Percentiles rank a stretch among this genome's conserved stretches.
phyloP scores from a whole-genome alignment of 2,797 vertebrate species.

The Natrix natrix region DNA sequence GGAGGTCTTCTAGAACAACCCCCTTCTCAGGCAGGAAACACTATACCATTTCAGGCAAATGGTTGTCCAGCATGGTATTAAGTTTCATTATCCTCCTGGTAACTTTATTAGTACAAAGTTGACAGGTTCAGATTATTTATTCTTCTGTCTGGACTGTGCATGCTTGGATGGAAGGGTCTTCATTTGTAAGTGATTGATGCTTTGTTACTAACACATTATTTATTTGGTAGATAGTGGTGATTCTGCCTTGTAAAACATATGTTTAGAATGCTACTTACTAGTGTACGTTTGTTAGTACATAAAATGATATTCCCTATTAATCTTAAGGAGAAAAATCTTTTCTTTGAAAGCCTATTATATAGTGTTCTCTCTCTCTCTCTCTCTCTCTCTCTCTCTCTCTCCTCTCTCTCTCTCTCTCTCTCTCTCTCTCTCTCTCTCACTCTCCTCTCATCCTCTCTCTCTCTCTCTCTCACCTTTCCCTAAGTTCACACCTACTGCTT shows the following conservation, averaged over 20 bases:
- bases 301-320: conserved; percentile 12
- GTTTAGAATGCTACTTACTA: not conserved
- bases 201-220: not conserved
- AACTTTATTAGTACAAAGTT: not conserved
- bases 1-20: too few relatives aligned
- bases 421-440: too few relatives aligned
- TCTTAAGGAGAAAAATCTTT: not conserved
- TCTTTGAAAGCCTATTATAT: not conserved
- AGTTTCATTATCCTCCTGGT: too few relatives aligned
- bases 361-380: too few relatives aligned
- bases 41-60: too few relatives aligned
- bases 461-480: too few relatives aligned
- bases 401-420: too few relatives aligned
- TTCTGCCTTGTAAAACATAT: not conserved
- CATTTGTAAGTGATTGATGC: not conserved
- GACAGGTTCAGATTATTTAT: not conserved
- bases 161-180: not conserved
- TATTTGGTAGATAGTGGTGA: not conserved
- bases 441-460: too few relatives aligned
- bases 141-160: not conserved
- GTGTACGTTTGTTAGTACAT: not conserved
- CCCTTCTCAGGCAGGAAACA: too few relatives aligned
- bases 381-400: too few relatives aligned
- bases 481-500: too few relatives aligned
- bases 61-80: too few relatives aligned